A percentile compares a stretch with the other conserved stretches of the same genome.
phyloP scores from a whole-genome alignment of 2,888 invertebrate species.

The Luperina nickerlii region DNA sequence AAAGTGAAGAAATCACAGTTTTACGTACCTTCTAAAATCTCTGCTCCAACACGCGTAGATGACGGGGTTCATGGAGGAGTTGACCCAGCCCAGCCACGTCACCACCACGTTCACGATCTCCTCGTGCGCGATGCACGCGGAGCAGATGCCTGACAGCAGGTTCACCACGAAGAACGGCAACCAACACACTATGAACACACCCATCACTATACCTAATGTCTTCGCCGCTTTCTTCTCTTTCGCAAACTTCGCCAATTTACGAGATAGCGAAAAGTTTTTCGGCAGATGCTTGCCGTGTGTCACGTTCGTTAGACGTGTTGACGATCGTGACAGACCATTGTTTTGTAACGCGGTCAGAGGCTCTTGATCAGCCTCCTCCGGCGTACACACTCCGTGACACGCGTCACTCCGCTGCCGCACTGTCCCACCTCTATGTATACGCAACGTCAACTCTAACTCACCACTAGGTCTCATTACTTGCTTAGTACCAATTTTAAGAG shows the following conservation, averaged over 20 bases:
- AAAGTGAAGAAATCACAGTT: not conserved
- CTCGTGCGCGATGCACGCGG: constrained; percentile 96
- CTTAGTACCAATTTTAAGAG: constrained; percentile 97
- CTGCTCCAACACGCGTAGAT: constrained; percentile 99
- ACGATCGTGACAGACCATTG: constrained; percentile 93
- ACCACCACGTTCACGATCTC: constrained; percentile 96
- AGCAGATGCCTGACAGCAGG: constrained; percentile 96
- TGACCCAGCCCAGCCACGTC: constrained; percentile 98
- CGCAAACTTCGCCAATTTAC: constrained; percentile 98
- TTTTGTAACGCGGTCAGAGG: constrained; percentile 94
- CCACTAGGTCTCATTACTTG: constrained; percentile 96
- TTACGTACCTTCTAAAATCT: constrained; percentile 96
- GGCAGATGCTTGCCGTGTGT: constrained; percentile 92
- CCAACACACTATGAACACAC: constrained; percentile 99
- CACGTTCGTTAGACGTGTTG: constrained; percentile 92
- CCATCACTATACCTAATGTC: constrained; percentile 99
- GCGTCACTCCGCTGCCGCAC: constrained; percentile 91
- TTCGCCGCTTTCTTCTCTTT: constrained; percentile 99
- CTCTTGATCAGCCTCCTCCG: constrained; percentile 93
- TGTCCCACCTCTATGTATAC: constrained; percentile 98
- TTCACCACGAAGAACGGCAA: constrained; percentile 99
- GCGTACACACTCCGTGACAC: constrained; percentile 91
- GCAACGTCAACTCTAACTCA: constrained; percentile 95
- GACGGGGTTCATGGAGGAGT: constrained; percentile 98
- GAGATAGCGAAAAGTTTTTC: constrained; percentile 97